Conservation (phyloP, 2,888 invertebrate species). For the Eutolmus rufibarbis region DNA sequence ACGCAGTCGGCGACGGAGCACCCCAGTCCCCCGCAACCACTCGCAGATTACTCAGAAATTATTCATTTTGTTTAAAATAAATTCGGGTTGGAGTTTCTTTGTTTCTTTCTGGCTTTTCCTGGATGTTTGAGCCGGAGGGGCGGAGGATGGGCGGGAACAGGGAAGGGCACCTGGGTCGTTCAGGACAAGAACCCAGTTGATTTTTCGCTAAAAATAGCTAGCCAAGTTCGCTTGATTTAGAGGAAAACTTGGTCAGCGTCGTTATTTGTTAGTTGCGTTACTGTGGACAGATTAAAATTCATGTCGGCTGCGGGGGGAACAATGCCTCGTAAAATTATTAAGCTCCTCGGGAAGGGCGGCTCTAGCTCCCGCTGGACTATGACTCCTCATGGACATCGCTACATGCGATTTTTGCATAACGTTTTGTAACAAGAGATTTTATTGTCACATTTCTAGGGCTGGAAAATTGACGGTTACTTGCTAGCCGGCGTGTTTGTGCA, state of each 20-base stretch:
- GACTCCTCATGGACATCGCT: background rate
- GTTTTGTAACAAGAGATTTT: background rate
- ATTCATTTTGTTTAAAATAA: constrained; percentile 40
- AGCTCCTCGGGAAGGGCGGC: background rate
- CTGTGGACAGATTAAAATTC: background rate
- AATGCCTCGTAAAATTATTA: background rate
- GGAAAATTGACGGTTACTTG: background rate
- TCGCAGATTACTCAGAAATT: constrained; percentile 17
- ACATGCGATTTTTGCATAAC: background rate
- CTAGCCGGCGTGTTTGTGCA: background rate
- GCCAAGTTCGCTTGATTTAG: background rate
- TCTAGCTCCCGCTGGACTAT: background rate
- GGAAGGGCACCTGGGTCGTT: background rate
- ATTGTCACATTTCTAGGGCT: background rate
- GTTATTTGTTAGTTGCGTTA: background rate
- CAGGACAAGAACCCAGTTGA: background rate
- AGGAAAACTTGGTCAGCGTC: background rate
- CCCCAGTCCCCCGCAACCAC: background rate
- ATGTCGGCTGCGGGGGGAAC: background rate
- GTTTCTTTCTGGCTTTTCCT: background rate
- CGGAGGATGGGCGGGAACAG: background rate
- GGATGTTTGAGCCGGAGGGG: background rate
- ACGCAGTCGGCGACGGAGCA: background rate
- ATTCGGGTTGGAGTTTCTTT: background rate
- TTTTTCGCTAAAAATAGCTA: background rate